Evolutionary conservation across 2,113 vertebrate genomes (phyloP), one percentile per base, ranked within the genome.

Genomic region (Rattus norvegicus): DNA sequence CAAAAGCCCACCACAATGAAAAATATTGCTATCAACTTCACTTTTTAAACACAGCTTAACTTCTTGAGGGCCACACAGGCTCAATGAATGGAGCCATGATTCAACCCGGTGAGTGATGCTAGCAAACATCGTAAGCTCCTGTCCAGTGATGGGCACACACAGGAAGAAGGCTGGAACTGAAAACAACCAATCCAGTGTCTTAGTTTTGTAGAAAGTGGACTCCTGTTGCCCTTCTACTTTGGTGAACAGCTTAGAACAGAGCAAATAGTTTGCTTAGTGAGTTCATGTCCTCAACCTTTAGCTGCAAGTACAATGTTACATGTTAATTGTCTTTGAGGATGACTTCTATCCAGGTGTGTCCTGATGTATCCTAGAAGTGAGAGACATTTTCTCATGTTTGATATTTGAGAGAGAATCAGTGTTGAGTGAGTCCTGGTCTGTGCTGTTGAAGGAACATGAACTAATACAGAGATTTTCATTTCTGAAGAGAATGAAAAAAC

Each of bases 351-450:
- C 73, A 43, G 56, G 59, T 84, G 22, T 81, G 19, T 39, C 52
- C 79, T 22, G 10, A 16, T 63, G 59, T 28, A 17, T 77, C 33
- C 56, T 49, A 56, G 14, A 52, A 52, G 7, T 49, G 12, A 72
- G 86, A 86, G n/a, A 81, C 67, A 79, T 63, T 79, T 52, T 80
- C 20, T 12, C 73, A 75, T 84, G 61, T 76, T 96, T 88, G 16
- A 88, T 26, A 77, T 77, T 92, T 95, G 30, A 61, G 26, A 70
- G 33, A 90, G 13, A 70, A n/a, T 91, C 7, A 43, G 14, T 16
- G 8, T 61, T 90, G 9, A 61, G 56, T 16, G 28, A 83, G n/a
- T 8, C 49, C 33, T 39, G 54, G 47, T 10, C 76, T 91, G 6
- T 77, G 24, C 36, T 59, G 86, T 1, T 30, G 28, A 87, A 94